These are phyloP conservation scores for Diorhabda carinulata DNA, from an alignment of 1,140 invertebrate genomes.

Conservation along the genomic window DNA sequence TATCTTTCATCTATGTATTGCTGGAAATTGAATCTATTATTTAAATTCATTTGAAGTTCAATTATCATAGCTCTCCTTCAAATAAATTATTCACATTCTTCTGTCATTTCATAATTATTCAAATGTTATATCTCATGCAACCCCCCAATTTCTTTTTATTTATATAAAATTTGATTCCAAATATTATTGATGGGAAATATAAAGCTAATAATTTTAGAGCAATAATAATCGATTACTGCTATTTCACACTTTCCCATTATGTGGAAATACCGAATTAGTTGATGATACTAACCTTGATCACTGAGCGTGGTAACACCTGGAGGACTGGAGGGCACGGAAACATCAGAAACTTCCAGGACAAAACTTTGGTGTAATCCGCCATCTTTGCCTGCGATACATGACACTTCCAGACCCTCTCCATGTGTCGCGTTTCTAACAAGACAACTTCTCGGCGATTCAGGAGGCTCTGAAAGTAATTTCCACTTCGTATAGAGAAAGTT, in stretches of 20 bases:
- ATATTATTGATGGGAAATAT: too few species aligned
- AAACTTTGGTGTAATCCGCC: slow-evolving; percentile 80
- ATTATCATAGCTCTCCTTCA: too few species aligned
- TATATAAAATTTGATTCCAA: too few species aligned
- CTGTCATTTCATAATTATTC: too few species aligned
- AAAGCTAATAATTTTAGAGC: too few species aligned
- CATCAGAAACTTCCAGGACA: slow-evolving; percentile 73
- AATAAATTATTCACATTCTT: too few species aligned
- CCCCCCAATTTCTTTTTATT: too few species aligned
- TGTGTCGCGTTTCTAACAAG: slow-evolving; percentile 61
- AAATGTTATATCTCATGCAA: too few species aligned
- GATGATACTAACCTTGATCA: slow-evolving; percentile 49
- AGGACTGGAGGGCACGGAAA: slow-evolving; percentile 49
- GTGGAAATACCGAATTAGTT: background rate
- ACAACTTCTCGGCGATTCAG: slow-evolving; percentile 67
- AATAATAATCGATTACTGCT: background rate
- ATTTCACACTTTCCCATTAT: background rate
- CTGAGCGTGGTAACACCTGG: slow-evolving; percentile 57
- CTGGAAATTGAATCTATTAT: too few species aligned
- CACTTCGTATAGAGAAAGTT: background rate
- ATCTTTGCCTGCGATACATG: slow-evolving; percentile 72
- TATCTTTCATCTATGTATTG: too few species aligned
- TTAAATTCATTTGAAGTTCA: too few species aligned
- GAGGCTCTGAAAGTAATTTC: slow-evolving; percentile 37
- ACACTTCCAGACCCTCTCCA: slow-evolving; percentile 60